Conservation (phyloP, 1,140 invertebrate species). For the Nasonia longicornis region DNA sequence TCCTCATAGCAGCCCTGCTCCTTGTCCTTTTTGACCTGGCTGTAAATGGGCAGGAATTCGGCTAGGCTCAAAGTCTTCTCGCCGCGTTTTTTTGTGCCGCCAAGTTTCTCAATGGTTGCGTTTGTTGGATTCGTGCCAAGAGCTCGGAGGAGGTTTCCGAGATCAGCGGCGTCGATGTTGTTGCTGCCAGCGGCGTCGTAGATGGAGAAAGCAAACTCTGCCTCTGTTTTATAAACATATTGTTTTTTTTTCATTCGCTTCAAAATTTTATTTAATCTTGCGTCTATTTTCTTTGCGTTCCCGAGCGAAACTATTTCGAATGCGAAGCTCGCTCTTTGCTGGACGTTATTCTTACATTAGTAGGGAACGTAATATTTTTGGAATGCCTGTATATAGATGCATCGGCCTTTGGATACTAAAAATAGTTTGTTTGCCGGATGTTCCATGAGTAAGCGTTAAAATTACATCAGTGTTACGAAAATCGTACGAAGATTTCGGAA, state of each 20-base stretch:
- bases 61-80: constrained; percentile 83
- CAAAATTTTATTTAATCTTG: too few species aligned
- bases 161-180: constrained; percentile 84
- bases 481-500: background rate
- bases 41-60: constrained; percentile 98
- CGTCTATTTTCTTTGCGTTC: background rate
- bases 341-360: background rate
- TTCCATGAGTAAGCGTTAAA: background rate
- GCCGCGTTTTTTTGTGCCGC: constrained; percentile 96
- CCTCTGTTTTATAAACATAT: constrained; percentile 70
- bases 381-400: background rate
- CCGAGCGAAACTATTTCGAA: background rate
- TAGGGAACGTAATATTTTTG: background rate
- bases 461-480: constrained; percentile 1
- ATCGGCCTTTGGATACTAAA: constrained; percentile 3
- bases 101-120: constrained; percentile 90
- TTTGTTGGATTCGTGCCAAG: constrained; percentile 94
- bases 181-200: constrained; percentile 88
- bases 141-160: constrained; percentile 92
- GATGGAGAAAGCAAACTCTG: constrained; percentile 88
- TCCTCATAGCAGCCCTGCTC: constrained; percentile 98
- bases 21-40: constrained; percentile 96
- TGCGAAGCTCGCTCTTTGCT: background rate
- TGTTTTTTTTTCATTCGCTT: too few species aligned
- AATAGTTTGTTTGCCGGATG: constrained; percentile 3